phyloP scores from a whole-genome alignment of 2,113 vertebrate species.

The Noctilio leporinus region DNA sequence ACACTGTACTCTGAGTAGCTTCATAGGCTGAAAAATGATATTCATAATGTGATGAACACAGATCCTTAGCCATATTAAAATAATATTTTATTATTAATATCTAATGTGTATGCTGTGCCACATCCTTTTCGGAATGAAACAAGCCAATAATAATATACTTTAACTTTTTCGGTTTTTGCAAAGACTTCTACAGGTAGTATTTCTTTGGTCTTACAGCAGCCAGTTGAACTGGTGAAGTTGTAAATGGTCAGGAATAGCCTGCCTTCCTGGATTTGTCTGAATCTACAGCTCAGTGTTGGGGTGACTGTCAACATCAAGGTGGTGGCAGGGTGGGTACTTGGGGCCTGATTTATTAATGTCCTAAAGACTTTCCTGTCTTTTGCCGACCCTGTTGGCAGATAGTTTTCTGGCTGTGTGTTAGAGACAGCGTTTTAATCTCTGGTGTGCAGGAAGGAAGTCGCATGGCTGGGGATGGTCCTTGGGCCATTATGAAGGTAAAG shows the following conservation, averaged over 20 bases:
- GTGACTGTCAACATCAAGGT: fast-evolving
- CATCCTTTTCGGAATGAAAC: neutral
- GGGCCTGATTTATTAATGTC: fast-evolving
- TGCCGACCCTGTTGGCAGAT: neutral
- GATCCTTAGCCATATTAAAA: neutral
- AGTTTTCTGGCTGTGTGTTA: neutral
- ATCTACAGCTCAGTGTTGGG: neutral
- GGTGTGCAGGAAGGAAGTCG: neutral
- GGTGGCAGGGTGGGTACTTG: no score
- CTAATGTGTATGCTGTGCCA: neutral
- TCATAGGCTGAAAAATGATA: neutral
- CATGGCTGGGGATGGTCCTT: neutral
- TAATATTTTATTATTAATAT: neutral
- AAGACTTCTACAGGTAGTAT: neutral
- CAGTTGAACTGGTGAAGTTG: neutral
- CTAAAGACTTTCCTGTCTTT: neutral
- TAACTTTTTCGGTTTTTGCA: neutral
- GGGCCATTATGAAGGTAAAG: neutral
- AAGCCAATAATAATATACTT: neutral
- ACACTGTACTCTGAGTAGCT: neutral
- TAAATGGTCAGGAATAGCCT: neutral
- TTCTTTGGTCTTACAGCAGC: neutral
- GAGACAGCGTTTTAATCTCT: neutral
- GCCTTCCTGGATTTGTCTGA: neutral
- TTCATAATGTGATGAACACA: neutral